Conservation (phyloP, 2,888 invertebrate species). For the Drosophila antonietae region DNA sequence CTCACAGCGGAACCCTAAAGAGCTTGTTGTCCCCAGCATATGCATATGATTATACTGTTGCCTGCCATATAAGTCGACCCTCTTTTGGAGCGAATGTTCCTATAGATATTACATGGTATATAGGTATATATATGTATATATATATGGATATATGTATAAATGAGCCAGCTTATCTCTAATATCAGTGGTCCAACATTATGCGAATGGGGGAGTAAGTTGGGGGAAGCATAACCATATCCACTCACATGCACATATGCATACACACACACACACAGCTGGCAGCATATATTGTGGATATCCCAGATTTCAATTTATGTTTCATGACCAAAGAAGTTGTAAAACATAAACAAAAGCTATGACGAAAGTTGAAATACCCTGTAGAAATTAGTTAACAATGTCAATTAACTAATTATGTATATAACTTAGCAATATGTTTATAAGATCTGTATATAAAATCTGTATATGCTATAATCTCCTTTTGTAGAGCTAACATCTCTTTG, state of each 20-base stretch:
- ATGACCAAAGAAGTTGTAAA: conserved; percentile 46
- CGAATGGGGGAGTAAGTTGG: conserved; percentile 1
- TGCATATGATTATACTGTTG: conserved; percentile 8
- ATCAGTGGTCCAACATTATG: conserved; percentile 29
- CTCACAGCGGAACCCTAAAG: conserved; percentile 16
- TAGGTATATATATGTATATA: background rate
- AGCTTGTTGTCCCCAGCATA: conserved; percentile 6
- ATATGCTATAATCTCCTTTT: background rate
- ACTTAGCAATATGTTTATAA: background rate
- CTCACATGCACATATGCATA: conserved; percentile 3
- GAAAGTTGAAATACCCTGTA: conserved; percentile 3
- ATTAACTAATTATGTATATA: background rate
- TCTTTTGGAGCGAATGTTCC: conserved; percentile 21
- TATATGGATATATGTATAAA: conserved; percentile 18
- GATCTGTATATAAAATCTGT: no score
- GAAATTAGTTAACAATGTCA: background rate
- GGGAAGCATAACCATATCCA: conserved; percentile 7
- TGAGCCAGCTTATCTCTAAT: conserved; percentile 56
- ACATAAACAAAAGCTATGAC: conserved; percentile 8
- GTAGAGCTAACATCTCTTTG: no score
- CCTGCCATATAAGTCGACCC: conserved; percentile 31
- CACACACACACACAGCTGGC: conserved; percentile 8
- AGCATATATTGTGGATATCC: conserved; percentile 44
- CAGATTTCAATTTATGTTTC: conserved; percentile 60
- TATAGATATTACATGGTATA: background rate